phyloP scores from a whole-genome alignment of 2,888 invertebrate species.

The Drosophila borborema region DNA sequence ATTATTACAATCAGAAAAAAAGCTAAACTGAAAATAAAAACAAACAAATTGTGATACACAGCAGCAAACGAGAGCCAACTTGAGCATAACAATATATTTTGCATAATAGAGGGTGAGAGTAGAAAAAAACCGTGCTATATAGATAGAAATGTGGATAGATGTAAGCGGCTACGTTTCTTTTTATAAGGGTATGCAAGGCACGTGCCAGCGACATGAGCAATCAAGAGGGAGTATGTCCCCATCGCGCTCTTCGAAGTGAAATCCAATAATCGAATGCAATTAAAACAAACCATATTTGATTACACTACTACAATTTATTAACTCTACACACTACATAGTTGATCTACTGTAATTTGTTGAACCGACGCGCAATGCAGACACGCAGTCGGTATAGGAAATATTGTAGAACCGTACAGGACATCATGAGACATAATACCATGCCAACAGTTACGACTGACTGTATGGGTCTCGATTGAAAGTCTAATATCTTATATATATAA shows the following conservation, averaged over 20 bases:
- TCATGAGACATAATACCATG: background rate
- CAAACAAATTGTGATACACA: constrained; percentile 23
- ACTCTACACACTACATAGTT: background rate
- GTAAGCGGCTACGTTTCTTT: background rate
- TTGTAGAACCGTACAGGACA: constrained; percentile 28
- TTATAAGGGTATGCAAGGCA: constrained; percentile 36
- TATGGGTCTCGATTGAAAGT: constrained; percentile 5
- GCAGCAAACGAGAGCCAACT: constrained; percentile 40
- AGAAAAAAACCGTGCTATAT: background rate
- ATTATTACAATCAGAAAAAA: constrained; percentile 36
- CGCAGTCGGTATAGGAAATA: constrained; percentile 57
- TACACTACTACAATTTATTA: background rate
- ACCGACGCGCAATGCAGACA: constrained; percentile 35
- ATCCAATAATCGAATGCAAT: constrained; percentile 27
- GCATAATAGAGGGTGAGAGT: constrained; percentile 32
- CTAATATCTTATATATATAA: constrained; percentile 41
- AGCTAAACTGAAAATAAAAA: constrained; percentile 11
- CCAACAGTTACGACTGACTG: background rate
- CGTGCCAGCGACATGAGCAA: constrained; percentile 56
- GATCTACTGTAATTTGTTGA: constrained; percentile 32
- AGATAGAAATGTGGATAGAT: constrained; percentile 6
- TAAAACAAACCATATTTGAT: constrained; percentile 7
- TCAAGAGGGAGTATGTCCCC: background rate
- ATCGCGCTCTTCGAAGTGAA: no score
- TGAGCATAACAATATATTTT: constrained; percentile 59